Percentiles rank a stretch among this genome's conserved stretches.
These are phyloP conservation scores for Chloroceryle inda DNA, from an alignment of 2,797 vertebrate genomes.

Conservation along the genomic window DNA sequence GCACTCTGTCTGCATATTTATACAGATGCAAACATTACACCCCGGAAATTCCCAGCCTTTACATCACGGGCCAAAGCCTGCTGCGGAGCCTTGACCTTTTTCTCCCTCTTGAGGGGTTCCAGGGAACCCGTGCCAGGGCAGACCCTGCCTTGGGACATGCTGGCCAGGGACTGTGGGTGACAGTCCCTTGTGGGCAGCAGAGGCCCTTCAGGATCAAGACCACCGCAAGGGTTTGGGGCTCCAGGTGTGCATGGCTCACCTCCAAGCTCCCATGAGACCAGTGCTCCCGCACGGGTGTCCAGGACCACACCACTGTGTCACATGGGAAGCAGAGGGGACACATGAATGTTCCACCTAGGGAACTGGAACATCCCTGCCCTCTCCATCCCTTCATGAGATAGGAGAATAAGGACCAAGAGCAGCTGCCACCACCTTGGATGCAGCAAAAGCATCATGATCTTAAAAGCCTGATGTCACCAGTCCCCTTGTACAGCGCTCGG, in stretches of 20 bases:
- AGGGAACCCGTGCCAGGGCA: accelerated
- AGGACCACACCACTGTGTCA: neutral
- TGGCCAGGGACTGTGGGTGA: accelerated
- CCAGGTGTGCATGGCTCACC: neutral
- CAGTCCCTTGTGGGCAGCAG: accelerated
- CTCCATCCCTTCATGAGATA: neutral
- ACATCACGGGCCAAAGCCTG: neutral
- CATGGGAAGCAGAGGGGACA: neutral
- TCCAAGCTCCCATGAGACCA: neutral
- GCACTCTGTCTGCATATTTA: neutral
- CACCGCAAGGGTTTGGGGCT: accelerated
- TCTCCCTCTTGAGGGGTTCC: neutral
- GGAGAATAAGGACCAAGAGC: neutral
- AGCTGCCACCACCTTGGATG: accelerated
- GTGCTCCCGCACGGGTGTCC: accelerated
- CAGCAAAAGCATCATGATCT: accelerated
- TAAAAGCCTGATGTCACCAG: neutral
- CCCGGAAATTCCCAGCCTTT: slow-evolving; percentile 51
- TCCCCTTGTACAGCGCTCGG: accelerated
- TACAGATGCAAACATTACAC: slow-evolving; percentile 19
- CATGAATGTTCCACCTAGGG: accelerated
- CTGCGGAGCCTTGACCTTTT: neutral
- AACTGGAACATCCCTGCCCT: neutral
- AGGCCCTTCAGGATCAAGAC: accelerated
- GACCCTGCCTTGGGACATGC: neutral